Conservation (phyloP, 1,140 invertebrate species). For the Helicoverpa zea region DNA sequence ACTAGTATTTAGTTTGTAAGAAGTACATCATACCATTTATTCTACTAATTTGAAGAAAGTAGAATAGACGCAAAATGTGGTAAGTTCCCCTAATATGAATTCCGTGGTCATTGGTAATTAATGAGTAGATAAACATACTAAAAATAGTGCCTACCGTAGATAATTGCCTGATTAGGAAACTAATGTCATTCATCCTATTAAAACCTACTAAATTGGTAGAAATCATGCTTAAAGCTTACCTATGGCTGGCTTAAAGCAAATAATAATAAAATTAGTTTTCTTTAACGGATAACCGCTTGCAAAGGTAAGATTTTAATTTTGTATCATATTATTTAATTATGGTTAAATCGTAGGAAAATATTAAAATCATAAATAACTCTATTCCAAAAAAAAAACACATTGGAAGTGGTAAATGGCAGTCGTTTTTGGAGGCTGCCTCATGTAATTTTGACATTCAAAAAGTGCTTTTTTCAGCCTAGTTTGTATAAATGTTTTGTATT, state of each 20-base stretch:
- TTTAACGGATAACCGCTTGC: conserved; percentile 25
- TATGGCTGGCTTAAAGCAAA: conserved; percentile 50
- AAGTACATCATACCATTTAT: too few species aligned
- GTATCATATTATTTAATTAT: conserved; percentile 16
- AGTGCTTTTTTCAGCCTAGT: too few species aligned
- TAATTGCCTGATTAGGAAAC: conserved; percentile 29
- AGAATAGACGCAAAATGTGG: too few species aligned
- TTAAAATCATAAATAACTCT: neutral
- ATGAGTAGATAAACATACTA: neutral
- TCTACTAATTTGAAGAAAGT: too few species aligned
- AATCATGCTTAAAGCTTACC: conserved; percentile 60
- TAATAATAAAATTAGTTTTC: conserved; percentile 34
- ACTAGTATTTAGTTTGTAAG: too few species aligned
- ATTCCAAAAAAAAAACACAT: too few species aligned
- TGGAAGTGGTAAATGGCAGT: too few species aligned
- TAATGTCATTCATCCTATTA: conserved; percentile 38
- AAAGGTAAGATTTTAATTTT: conserved; percentile 53
- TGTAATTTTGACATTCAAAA: too few species aligned
- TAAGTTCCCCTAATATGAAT: too few species aligned
- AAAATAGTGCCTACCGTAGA: neutral
- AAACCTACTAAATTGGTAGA: conserved; percentile 60
- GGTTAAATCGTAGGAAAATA: neutral
- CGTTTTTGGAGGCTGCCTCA: too few species aligned
- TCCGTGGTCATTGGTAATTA: neutral
- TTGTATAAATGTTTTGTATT: too few species aligned